Conservation (phyloP, 2,888 invertebrate species). For the Chrysina gloriosa region DNA sequence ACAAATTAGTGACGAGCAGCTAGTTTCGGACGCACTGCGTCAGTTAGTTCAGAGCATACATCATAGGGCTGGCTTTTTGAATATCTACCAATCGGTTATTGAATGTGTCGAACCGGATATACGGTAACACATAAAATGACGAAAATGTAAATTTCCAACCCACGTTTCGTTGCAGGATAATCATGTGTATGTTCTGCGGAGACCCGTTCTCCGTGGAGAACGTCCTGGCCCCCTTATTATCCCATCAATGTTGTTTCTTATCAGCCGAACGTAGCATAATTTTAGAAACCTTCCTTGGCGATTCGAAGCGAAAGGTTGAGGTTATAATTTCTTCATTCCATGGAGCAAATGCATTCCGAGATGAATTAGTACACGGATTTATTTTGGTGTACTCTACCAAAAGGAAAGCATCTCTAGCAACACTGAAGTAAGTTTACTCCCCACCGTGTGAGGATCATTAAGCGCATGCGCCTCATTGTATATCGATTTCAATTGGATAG, state of each 20-base stretch:
- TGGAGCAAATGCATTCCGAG: slow-evolving; percentile 90
- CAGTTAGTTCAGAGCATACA: slow-evolving; percentile 82
- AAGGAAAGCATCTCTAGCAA: slow-evolving; percentile 92
- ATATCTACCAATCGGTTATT: slow-evolving; percentile 78
- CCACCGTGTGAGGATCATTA: too few species aligned
- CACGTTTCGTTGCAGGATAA: slow-evolving; percentile 72
- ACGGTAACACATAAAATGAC: slow-evolving; percentile 66
- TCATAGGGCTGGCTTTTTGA: slow-evolving; percentile 80
- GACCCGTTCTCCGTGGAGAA: slow-evolving; percentile 93
- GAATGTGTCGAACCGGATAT: slow-evolving; percentile 88
- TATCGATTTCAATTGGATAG: too few species aligned
- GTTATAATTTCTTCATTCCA: slow-evolving; percentile 95
- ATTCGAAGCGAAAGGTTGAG: slow-evolving; percentile 88
- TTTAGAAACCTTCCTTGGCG: slow-evolving; percentile 91
- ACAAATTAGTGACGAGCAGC: slow-evolving; percentile 73
- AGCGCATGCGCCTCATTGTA: too few species aligned
- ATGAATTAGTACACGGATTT: slow-evolving; percentile 94
- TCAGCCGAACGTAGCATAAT: slow-evolving; percentile 89
- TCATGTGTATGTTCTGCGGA: slow-evolving; percentile 97
- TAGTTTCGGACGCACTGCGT: slow-evolving; percentile 79
- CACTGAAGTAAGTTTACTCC: slow-evolving; percentile 85
- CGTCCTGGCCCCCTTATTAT: slow-evolving; percentile 86
- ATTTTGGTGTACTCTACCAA: slow-evolving; percentile 95
- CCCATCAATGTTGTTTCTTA: slow-evolving; percentile 87
- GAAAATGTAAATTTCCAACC: background rate